phyloP scores from a whole-genome alignment of 2,113 vertebrate species.

The Dicrurus megarhynchus region DNA sequence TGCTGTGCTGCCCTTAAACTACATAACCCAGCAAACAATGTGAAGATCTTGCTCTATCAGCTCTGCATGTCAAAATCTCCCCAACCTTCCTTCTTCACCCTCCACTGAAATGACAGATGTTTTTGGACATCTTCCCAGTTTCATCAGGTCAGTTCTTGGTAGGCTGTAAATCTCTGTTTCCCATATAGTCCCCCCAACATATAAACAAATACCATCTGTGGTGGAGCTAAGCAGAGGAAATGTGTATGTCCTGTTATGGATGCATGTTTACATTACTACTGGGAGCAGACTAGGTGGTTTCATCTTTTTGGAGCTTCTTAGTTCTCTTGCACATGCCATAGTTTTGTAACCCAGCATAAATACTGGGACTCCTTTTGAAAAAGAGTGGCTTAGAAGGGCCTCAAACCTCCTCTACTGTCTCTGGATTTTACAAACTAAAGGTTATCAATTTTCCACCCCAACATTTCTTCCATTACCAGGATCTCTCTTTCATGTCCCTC shows the following conservation, averaged over 20 bases:
- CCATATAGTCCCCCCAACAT: not conserved
- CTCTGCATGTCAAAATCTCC: not conserved
- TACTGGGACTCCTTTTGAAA: not conserved
- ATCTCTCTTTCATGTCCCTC: not conserved
- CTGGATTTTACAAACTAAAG: not conserved
- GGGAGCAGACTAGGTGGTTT: not conserved
- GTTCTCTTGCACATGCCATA: not conserved
- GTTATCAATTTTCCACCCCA: not conserved
- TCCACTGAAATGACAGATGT: not conserved
- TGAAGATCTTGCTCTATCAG: not conserved
- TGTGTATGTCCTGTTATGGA: not conserved
- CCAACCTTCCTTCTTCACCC: not conserved
- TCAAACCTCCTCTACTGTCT: not conserved
- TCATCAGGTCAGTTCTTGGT: not conserved
- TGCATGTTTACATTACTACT: not conserved
- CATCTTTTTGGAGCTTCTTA: not conserved
- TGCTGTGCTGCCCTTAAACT: not conserved
- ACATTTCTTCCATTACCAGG: not conserved
- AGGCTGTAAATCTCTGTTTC: constrained; percentile 32
- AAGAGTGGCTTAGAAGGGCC: not conserved
- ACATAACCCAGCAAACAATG: not conserved
- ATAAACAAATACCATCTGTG: not conserved
- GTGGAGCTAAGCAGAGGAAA: not conserved
- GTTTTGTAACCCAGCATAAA: not conserved
- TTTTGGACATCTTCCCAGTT: constrained; percentile 36